Conservation (phyloP, 2,888 invertebrate genomes). For the Abrostola triplasia region DNA sequence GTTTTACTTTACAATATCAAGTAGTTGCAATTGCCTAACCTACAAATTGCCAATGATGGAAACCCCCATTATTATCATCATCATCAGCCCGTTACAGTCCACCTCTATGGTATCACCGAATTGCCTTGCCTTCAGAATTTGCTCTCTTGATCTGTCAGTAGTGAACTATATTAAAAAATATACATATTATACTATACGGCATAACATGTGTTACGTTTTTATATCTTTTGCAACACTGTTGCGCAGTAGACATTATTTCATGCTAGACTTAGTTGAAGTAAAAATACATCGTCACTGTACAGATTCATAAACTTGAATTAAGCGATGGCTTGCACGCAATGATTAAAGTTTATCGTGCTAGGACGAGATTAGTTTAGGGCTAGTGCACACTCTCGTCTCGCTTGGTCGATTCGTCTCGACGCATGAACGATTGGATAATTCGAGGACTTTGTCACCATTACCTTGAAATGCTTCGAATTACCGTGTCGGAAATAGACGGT, state of each 20-base stretch:
- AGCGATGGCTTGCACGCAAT: constrained; percentile 45
- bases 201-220: too few relatives aligned
- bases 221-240: not conserved
- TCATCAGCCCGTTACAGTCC: too few relatives aligned
- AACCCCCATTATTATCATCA: too few relatives aligned
- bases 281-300: constrained; percentile 12
- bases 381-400: constrained; percentile 13
- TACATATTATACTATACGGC: too few relatives aligned
- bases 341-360: constrained; percentile 45
- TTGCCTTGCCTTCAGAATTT: too few relatives aligned
- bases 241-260: constrained; percentile 28
- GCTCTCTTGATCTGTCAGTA: too few relatives aligned
- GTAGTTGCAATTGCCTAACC: too few relatives aligned
- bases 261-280: constrained; percentile 23
- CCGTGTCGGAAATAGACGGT: not conserved
- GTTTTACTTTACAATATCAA: too few relatives aligned
- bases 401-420: constrained; percentile 30
- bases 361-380: constrained; percentile 34
- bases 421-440: constrained; percentile 24
- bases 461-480: not conserved
- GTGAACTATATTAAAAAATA: too few relatives aligned
- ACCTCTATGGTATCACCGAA: too few relatives aligned
- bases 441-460: constrained; percentile 11
- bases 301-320: constrained; percentile 51
- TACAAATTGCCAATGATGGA: too few relatives aligned